Evolutionary conservation across 1,140 invertebrate genomes (phyloP).

Genomic region (Caenorhabditis latens): DNA sequence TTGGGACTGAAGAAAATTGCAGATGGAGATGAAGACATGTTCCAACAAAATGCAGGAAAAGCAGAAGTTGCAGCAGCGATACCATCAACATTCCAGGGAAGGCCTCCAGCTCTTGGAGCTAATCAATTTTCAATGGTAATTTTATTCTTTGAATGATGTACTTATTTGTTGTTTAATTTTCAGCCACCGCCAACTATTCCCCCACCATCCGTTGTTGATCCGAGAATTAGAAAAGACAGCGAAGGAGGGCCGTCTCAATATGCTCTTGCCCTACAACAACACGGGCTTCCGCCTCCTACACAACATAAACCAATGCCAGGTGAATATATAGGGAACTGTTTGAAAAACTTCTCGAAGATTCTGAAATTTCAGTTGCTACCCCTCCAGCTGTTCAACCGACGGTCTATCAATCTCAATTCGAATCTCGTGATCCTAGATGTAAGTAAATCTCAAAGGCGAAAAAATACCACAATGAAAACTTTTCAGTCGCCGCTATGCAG

Average conservation of each 20-base stretch:
- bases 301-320: background rate
- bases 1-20: constrained; percentile 40
- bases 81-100: background rate
- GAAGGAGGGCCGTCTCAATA: background rate
- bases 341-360: too few relatives aligned
- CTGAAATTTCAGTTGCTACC: background rate
- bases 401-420: constrained; percentile 12
- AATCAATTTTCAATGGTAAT: constrained; percentile 9
- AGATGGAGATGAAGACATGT: constrained; percentile 33
- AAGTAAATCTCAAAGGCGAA: background rate
- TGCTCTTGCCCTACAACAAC: constrained; percentile 3
- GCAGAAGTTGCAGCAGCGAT: background rate
- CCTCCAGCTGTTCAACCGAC: background rate
- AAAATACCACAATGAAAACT: background rate
- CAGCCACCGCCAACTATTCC: constrained; percentile 2
- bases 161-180: background rate
- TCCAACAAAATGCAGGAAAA: background rate
- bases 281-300: background rate
- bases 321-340: background rate
- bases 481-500: background rate
- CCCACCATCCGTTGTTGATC: background rate
- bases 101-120: background rate
- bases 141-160: background rate
- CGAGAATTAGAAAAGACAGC: background rate
- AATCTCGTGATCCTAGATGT: constrained; percentile 19